Base-by-base conservation (phyloP, 2,888 invertebrate species). In the Orchesellides sinensis region DNA sequence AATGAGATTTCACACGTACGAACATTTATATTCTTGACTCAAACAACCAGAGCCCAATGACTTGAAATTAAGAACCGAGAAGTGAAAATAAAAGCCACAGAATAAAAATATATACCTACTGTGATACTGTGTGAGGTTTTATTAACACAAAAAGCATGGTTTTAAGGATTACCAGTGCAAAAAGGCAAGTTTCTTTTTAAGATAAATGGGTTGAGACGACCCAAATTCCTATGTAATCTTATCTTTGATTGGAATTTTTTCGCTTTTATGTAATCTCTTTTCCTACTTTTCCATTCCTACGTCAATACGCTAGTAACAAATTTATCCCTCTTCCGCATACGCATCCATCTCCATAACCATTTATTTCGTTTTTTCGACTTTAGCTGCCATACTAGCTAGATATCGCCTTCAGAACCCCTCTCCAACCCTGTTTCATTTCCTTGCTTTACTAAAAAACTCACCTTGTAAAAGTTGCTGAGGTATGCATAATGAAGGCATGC, bases 211-310 rank as follows among this genome's bases (percentile, higher is more conserved):
- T 59, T 70, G 70, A 70, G 70, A 69, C 69, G 69, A 78, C 78
- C 78, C 61, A 69, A 83, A 77, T 77, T 77, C 77, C 68, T 77
- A 29, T 54, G 77, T 77, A 77, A 77, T 83, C 83, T 77, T 70
- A 83, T 83, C 83, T 77, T 61, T 83, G 83, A 83, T 83, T 83
- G 83, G 83, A 77, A 83, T 77, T 83, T 83, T 63, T 77, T 68
- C 77, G 77, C 56, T 68, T 77, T 77, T 68, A 77, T 77, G 66
- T 77, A 68, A 77, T 77, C 77, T 66, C 77, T 65, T 68, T 68
- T 47, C n/a, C 61, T 61, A 59, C 72, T 35, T n/a, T n/a, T 32
- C 70, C 72, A 61, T 35, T 17, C 63, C 40, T 61, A 40, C 40
- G 40, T 40, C 40, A 40, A n/a, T n/a, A 29, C 35, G 23, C 25